A percentile compares a stretch with the other conserved stretches of the same genome.
phyloP scores from a whole-genome alignment of 2,888 invertebrate genomes.

The Athalia cordata region DNA sequence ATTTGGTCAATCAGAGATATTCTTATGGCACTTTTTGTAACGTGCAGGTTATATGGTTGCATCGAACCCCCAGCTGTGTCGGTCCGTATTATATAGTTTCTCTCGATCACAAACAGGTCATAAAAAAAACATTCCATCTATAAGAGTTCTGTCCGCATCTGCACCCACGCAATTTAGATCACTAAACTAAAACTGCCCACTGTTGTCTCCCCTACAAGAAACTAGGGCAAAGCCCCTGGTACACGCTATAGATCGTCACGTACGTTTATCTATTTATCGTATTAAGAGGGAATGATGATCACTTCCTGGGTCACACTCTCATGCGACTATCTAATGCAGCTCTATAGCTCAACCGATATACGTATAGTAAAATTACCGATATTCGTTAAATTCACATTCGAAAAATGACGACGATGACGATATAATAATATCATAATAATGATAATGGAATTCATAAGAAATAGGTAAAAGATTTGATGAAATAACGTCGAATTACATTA shows the following conservation, averaged over 20 bases:
- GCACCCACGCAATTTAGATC: slow-evolving; percentile 26
- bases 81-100: too few species aligned
- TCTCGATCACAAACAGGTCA: too few species aligned
- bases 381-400: too few species aligned
- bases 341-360: not conserved
- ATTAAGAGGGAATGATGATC: slow-evolving; percentile 56
- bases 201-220: slow-evolving; percentile 32
- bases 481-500: not conserved
- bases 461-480: not conserved
- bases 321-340: not conserved
- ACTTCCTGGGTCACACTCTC: slow-evolving; percentile 56
- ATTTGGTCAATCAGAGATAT: too few species aligned
- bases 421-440: too few species aligned
- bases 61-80: too few species aligned
- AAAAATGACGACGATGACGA: too few species aligned
- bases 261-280: slow-evolving; percentile 52
- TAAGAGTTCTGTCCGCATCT: not conserved
- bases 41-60: too few species aligned
- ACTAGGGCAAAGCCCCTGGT: slow-evolving; percentile 40
- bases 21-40: too few species aligned
- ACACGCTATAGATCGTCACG: slow-evolving; percentile 12
- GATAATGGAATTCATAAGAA: too few species aligned
- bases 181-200: slow-evolving; percentile 23
- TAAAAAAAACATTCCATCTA: slow-evolving; percentile 17
- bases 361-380: too few species aligned